phyloP scores from a whole-genome alignment of 2,888 invertebrate species.

The Oscheius sp. region DNA sequence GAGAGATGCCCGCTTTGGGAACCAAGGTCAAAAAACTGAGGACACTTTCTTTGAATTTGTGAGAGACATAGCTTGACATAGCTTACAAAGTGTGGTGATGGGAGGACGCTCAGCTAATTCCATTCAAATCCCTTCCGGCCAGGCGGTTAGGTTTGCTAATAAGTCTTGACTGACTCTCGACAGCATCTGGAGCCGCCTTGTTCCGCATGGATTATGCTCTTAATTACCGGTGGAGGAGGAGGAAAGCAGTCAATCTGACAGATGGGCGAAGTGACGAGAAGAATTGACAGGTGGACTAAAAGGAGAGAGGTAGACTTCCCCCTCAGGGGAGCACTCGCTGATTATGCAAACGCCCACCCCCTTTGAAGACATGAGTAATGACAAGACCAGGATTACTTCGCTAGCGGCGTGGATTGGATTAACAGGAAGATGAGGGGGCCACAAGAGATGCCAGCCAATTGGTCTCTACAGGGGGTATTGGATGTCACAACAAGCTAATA shows the following conservation, averaged over 20 bases:
- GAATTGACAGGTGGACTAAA: background rate
- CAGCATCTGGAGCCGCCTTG: background rate
- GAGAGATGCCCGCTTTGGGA: too few species aligned
- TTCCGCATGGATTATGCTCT: slow-evolving; percentile 27
- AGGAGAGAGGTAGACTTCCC: background rate
- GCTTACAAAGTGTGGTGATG: too few species aligned
- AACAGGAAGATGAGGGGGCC: background rate
- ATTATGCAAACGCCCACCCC: slow-evolving; percentile 26
- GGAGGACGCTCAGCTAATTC: too few species aligned
- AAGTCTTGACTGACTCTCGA: slow-evolving; percentile 2
- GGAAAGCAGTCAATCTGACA: background rate
- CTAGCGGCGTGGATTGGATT: slow-evolving; percentile 7
- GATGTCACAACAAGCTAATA: slow-evolving; percentile 14
- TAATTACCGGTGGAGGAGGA: slow-evolving; percentile 10
- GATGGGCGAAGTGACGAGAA: background rate
- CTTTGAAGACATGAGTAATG: slow-evolving; percentile 12
- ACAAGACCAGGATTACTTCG: background rate
- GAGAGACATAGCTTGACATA: too few species aligned
- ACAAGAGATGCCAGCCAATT: background rate
- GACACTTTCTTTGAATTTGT: too few species aligned
- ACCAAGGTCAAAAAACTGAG: background rate
- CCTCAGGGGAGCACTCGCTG: slow-evolving; percentile 24
- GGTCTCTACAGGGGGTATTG: slow-evolving; percentile 5
- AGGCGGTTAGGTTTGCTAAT: background rate
- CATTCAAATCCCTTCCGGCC: slow-evolving; percentile 12